Evolutionary conservation across 64 coral and sea anemone species (phyloP), one percentile per base, ranked within the genome.

Genomic region (Stylophora pistillata): DNA sequence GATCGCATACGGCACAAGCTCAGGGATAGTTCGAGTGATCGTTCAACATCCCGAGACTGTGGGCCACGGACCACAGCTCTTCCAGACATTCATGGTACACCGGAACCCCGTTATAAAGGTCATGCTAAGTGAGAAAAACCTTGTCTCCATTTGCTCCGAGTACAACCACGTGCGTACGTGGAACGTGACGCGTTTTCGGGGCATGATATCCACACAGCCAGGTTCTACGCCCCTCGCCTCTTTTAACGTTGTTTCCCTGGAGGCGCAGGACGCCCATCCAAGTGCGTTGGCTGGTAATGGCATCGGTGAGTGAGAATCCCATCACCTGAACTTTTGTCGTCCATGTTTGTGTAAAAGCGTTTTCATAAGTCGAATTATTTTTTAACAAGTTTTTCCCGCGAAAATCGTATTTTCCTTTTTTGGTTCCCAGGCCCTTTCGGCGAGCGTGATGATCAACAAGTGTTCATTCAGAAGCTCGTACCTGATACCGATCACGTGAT

Each of bases 191-290:
- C 82, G 97, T 16, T 99, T 99, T 89, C 90, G 97, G 6, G 97
- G 97, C 55, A 99, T 99, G 97, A 93, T 99, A n/a, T 99, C 97
- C 14, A 99, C 97, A 14, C 97, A 99, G 65, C 97, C 97, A 0
- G 97, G 97, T n/a, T 99, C 97, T 30, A 99, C 97, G 6, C 97
- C 97, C 15, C 91, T 99, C 20, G 91, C 97, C 14, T 99, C 97
- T 13, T 99, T 95, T n/a, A 99, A 99, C 31, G 97, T 99, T 9
- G 97, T 99, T n/a, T 99, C 97, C 37, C 87, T 99, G 23, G 97
- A 99, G 70, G 76, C 91, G 21, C 88, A 94, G 16, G 97, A 99
- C 27, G 79, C 87, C 0, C 97, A 99, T 86, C 97, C 97, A 7
- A 93, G 97, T 63, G 95, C 79, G 47, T 86, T 88, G 34, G 93